phyloP scores from a whole-genome alignment of 1,140 invertebrate species.

The Magallana gigas region DNA sequence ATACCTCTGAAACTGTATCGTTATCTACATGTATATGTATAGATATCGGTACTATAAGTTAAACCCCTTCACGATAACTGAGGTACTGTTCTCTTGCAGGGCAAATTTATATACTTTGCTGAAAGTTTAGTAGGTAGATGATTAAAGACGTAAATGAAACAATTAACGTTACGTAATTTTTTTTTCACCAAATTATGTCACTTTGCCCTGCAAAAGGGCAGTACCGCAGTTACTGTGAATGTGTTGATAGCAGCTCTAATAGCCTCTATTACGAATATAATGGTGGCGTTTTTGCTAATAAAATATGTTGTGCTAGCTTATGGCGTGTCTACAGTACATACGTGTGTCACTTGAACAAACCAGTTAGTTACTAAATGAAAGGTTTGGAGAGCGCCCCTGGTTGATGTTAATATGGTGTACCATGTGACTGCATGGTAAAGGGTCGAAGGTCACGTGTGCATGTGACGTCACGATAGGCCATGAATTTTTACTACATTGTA shows the following conservation, averaged over 20 bases:
- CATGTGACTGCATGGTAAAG: slow-evolving; percentile 50
- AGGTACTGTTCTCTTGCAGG: no score
- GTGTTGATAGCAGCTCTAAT: no score
- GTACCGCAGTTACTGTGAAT: no score
- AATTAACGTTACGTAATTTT: no score
- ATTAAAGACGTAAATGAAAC: no score
- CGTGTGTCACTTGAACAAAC: no score
- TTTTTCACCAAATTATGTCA: no score
- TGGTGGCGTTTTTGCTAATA: not conserved
- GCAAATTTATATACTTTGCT: no score
- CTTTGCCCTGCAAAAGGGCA: not conserved
- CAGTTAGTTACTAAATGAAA: no score
- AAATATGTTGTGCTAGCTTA: not conserved
- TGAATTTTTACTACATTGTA: slow-evolving; percentile 59
- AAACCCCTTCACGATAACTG: no score
- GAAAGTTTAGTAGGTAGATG: no score
- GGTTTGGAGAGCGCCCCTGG: slow-evolving; percentile 49
- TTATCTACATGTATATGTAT: not conserved
- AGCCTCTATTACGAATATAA: not conserved
- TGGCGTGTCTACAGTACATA: no score
- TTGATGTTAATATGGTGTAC: slow-evolving; percentile 45
- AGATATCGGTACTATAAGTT: not conserved
- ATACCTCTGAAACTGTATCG: not conserved
- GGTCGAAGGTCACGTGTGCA: slow-evolving; percentile 62
- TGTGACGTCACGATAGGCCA: slow-evolving; percentile 59